phyloP scores from a whole-genome alignment of 2,888 invertebrate species.

The Oscheius sp. region DNA sequence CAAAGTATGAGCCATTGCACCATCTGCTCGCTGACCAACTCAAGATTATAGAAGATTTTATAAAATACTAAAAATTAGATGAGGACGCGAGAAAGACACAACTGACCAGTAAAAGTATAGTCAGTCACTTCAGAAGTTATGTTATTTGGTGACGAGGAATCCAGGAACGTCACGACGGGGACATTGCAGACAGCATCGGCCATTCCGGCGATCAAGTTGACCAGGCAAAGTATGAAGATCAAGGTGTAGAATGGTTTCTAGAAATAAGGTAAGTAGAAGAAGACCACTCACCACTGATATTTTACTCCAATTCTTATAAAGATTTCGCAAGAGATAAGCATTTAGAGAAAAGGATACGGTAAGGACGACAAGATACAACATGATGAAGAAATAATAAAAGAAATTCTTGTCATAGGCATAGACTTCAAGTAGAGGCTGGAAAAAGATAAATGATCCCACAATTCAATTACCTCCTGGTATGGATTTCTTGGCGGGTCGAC shows the following conservation, averaged over 20 bases:
- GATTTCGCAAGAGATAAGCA: not conserved
- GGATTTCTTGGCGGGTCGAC: not conserved
- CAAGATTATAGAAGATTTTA: not conserved
- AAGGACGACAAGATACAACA: not conserved
- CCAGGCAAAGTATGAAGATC: not conserved
- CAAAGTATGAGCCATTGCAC: not conserved
- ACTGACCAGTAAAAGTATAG: constrained; percentile 5
- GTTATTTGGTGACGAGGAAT: not conserved
- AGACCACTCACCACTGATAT: not conserved
- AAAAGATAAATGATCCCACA: not conserved
- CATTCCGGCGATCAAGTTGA: not conserved
- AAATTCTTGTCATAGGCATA: constrained; percentile 19
- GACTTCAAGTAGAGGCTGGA: constrained; percentile 17
- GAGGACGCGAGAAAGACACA: not conserved
- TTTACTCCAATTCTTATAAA: not conserved
- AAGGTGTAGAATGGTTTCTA: constrained; percentile 4
- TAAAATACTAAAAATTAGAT: not conserved
- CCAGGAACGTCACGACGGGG: constrained; percentile 7
- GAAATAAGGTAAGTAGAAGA: not conserved
- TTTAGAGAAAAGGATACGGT: not conserved
- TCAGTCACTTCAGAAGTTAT: not conserved
- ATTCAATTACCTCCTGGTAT: not conserved
- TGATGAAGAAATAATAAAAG: constrained; percentile 10
- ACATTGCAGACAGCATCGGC: not conserved
- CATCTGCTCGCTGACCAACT: constrained; percentile 3